Conservation (phyloP, 2,888 invertebrate species). For the Sesia apiformis region DNA sequence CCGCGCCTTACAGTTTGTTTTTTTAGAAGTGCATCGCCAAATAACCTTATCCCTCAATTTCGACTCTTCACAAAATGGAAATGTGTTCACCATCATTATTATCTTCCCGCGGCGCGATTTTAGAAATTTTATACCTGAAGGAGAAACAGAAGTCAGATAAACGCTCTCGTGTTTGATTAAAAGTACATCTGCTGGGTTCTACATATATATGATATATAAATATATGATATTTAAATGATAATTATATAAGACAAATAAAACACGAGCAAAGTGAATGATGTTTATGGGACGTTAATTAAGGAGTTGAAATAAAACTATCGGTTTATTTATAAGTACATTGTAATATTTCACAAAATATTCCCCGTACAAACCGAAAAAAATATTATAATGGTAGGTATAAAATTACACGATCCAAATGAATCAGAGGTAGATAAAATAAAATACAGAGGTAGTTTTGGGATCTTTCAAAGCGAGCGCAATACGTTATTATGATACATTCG, state of each 20-base stretch:
- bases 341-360: constrained; percentile 71
- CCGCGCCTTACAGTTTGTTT: constrained; percentile 68
- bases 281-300: neutral
- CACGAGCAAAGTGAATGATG: too few relatives aligned
- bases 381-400: constrained; percentile 67
- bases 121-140: constrained; percentile 66
- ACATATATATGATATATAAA: too few relatives aligned
- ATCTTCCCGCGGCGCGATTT: constrained; percentile 69
- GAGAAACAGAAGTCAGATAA: constrained; percentile 39
- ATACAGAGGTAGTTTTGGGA: too few relatives aligned
- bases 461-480: too few relatives aligned
- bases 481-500: too few relatives aligned
- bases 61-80: constrained; percentile 71
- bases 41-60: constrained; percentile 68
- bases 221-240: too few relatives aligned
- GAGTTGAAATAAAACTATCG: constrained; percentile 54
- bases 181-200: neutral
- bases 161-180: neutral
- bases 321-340: constrained; percentile 70
- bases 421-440: constrained; percentile 51
- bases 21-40: constrained; percentile 71
- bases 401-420: constrained; percentile 59
- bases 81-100: constrained; percentile 72
- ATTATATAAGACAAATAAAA: too few relatives aligned
- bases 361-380: constrained; percentile 65